These are phyloP conservation scores for Caenorhabditis inopinata DNA, from an alignment of 1,140 invertebrate species.

Conservation along the genomic window DNA sequence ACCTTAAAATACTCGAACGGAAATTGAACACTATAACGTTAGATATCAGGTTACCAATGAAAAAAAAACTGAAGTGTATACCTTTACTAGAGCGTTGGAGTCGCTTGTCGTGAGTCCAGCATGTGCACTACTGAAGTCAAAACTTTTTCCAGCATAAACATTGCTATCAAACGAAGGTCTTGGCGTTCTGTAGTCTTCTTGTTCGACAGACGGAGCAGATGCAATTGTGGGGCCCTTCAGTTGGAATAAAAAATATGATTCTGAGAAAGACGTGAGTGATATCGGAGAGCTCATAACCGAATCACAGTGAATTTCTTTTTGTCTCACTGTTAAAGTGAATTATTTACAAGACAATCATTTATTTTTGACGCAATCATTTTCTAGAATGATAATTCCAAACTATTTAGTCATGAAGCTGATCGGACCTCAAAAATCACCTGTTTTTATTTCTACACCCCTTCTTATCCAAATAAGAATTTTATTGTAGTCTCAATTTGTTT, in stretches of 20 bases:
- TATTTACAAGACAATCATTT: too few species aligned
- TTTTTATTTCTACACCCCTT: not conserved
- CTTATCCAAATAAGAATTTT: not conserved
- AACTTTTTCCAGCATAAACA: conserved; percentile 57
- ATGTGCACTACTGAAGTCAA: conserved; percentile 57
- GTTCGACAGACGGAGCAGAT: conserved; percentile 64
- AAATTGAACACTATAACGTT: not conserved
- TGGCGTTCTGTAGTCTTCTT: conserved; percentile 66
- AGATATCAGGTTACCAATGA: not conserved
- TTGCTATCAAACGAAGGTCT: conserved; percentile 55
- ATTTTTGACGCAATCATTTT: too few species aligned
- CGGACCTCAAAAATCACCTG: not conserved
- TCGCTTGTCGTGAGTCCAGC: conserved; percentile 48
- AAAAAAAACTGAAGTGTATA: conserved; percentile 37
- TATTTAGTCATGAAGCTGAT: not conserved
- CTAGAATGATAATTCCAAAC: not conserved
- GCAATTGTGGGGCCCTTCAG: conserved; percentile 62
- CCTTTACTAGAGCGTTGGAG: conserved; percentile 64
- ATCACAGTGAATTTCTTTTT: not conserved
- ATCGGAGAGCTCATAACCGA: not conserved
- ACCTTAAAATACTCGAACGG: not conserved
- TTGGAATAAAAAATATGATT: not conserved
- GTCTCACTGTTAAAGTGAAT: too few species aligned
- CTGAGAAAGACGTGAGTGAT: not conserved
- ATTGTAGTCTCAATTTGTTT: not conserved